Evolutionary conservation across 37 sponge, comb jelly and placozoan genomes (phyloP), one percentile per base, ranked within the genome.

Genomic region (Theonella swinhoei): DNA sequence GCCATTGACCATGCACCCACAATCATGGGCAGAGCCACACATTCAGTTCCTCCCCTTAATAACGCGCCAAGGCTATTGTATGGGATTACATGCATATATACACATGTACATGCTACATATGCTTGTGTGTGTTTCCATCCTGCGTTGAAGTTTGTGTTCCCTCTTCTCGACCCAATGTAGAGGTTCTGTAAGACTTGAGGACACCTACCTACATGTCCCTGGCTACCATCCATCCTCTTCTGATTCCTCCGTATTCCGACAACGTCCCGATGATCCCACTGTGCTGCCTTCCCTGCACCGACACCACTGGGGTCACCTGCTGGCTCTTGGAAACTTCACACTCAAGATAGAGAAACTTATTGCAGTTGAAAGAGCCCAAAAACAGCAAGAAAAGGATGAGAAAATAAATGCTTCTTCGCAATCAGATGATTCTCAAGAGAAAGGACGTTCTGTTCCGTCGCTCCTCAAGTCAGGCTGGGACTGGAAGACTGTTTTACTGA

Each of bases 281-380:
- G 62, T 89, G 1, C 81, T 89, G 1, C 94, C 94, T 3, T 88
- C 89, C 65, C 68, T 80, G 39, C 83, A 58, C n/a, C 73, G 59
- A n/a, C 94, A 93, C 67, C 74, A 83, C 4, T 89, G 90, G 90
- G 94, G 94, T 8, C 42, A 90, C 24, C 70, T 79, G 29, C 75
- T 82, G 40, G 76, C 94, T 34, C 77, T 93, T 1, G 94, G 94
- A 23, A 79, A 76, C 68, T 58, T 85, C 47, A 70, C 61, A 1
- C 66, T 77, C 19, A 81, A 78, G 80, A 39, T 37, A 0, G 76
- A 74, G 34, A 79, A 68, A 37, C 42, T 58, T 28, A 28, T 85
- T 35, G 68, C 26, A 30, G 42, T 30, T 30, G 33, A 35, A n/a
- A 3, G 33, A 67, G 68, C 24, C n/a, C 8, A 59, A 22, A 26